A percentile compares a stretch with the other conserved stretches of the same genome.
These are phyloP conservation scores for Ctenopoma multispine DNA, from an alignment of 2,797 vertebrate genomes.

Conservation along the genomic window DNA sequence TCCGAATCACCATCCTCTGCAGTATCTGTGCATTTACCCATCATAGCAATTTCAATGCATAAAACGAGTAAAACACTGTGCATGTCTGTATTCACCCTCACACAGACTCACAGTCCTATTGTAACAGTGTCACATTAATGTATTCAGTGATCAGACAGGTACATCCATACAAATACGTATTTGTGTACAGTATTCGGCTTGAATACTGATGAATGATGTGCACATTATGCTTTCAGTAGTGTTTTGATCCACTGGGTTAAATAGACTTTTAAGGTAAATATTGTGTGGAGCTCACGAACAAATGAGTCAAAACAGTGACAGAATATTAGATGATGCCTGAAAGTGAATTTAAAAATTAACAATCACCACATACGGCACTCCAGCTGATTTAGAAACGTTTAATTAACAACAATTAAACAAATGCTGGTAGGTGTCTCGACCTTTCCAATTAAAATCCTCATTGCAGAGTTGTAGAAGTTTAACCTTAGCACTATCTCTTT, in stretches of 20 bases:
- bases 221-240: too few species aligned
- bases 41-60: neutral
- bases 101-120: too few species aligned
- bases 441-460: constrained; percentile 9
- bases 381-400: neutral
- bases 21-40: neutral
- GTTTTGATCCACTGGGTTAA: too few species aligned
- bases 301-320: neutral
- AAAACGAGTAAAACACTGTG: too few species aligned
- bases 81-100: too few species aligned
- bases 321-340: neutral
- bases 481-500: constrained; percentile 38
- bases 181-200: too few species aligned
- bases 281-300: too few species aligned
- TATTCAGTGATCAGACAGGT: too few species aligned
- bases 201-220: too few species aligned
- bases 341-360: neutral
- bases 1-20: neutral
- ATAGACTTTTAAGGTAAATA: too few species aligned
- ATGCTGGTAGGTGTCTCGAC: neutral
- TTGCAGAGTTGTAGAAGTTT: constrained; percentile 8
- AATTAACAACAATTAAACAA: neutral
- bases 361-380: neutral
- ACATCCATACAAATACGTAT: too few species aligned
- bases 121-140: too few species aligned